phyloP scores from a whole-genome alignment of 2,888 invertebrate genomes.

The Agriopis marginaria region DNA sequence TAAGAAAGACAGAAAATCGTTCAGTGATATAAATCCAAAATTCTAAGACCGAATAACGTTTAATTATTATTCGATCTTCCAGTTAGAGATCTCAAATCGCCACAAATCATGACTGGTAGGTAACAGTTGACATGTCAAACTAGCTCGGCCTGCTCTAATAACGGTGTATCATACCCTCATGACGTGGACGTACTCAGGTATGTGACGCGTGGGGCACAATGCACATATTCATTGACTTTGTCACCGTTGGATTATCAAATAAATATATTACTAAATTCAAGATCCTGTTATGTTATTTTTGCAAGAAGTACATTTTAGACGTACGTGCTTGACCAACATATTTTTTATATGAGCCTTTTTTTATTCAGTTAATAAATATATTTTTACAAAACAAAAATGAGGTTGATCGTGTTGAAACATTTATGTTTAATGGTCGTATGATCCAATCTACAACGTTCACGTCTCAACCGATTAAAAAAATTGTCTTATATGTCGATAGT shows the following conservation, averaged over 20 bases:
- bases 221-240: not conserved
- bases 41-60: not conserved
- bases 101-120: conserved; percentile 44
- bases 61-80: not conserved
- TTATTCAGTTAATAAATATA: too few species aligned
- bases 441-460: too few species aligned
- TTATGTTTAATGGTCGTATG: too few species aligned
- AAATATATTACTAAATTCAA: not conserved
- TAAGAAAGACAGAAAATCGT: too few species aligned
- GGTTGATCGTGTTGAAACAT: too few species aligned
- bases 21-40: not conserved
- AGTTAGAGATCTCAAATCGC: conserved; percentile 33
- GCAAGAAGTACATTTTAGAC: too few species aligned
- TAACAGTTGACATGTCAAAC: conserved; percentile 50
- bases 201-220: conserved; percentile 11
- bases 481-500: too few species aligned
- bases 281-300: not conserved
- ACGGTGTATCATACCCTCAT: conserved; percentile 45
- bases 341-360: too few species aligned
- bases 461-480: too few species aligned
- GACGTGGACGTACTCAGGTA: conserved; percentile 36
- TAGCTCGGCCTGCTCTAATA: conserved; percentile 43
- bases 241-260: not conserved
- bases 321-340: too few species aligned
- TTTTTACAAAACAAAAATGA: too few species aligned